Conservation (phyloP, 1,140 invertebrate species). For the Chelonus insularis region DNA sequence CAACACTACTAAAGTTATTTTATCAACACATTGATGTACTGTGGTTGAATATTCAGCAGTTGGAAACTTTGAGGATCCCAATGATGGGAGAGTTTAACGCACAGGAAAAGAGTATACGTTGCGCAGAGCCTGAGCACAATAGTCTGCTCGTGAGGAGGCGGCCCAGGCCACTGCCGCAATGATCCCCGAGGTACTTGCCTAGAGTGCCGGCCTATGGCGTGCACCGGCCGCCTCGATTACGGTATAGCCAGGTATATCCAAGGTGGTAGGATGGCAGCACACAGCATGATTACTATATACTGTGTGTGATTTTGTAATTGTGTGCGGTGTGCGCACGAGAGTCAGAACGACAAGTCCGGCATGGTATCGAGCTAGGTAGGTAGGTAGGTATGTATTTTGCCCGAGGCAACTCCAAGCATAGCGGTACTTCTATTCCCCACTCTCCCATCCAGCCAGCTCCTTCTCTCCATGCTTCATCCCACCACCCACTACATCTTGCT, state of each 20-base stretch:
- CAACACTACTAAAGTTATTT: not conserved
- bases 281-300: not conserved
- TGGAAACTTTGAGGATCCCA: too few relatives aligned
- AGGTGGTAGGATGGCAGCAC: slow-evolving; percentile 8
- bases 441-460: slow-evolving; percentile 22
- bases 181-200: slow-evolving; percentile 7
- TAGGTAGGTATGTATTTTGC: slow-evolving; percentile 54
- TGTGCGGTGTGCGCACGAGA: slow-evolving; percentile 19
- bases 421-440: slow-evolving; percentile 45
- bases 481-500: too few relatives aligned
- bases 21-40: too few relatives aligned
- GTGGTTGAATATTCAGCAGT: too few relatives aligned
- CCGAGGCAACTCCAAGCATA: slow-evolving; percentile 47
- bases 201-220: slow-evolving; percentile 22
- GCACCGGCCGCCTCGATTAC: slow-evolving; percentile 21
- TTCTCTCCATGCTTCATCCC: not conserved
- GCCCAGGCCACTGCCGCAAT: slow-evolving; percentile 22
- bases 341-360: slow-evolving; percentile 34
- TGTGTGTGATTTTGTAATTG: not conserved
- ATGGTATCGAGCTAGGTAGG: slow-evolving; percentile 40
- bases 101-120: not conserved
- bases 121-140: not conserved
- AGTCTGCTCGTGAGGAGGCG: slow-evolving; percentile 9
- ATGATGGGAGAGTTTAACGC: not conserved
- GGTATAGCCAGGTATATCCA: slow-evolving; percentile 14